Evolutionary conservation across 2,113 vertebrate genomes (phyloP).

Genomic region (Pithys albifrons): DNA sequence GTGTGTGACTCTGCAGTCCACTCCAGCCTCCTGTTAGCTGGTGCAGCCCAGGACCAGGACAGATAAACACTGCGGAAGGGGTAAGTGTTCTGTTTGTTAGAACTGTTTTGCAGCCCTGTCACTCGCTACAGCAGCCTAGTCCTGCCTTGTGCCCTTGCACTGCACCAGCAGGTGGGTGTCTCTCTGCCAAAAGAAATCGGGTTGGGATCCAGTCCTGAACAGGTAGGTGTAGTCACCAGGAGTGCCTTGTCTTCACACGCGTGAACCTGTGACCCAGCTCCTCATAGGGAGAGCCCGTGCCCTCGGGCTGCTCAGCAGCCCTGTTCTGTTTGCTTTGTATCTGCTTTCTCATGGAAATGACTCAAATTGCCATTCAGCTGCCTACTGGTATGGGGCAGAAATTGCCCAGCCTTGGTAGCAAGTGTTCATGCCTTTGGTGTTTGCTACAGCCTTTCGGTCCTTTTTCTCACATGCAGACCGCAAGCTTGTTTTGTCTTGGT

Average conservation of each 20-base stretch:
- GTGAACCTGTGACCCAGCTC: not conserved
- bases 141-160: not conserved
- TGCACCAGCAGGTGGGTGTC: not conserved
- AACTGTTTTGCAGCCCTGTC: not conserved
- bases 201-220: not conserved
- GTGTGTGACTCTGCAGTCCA: not conserved
- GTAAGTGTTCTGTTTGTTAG: not conserved
- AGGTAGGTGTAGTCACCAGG: not conserved
- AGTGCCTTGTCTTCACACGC: rapidly evolving
- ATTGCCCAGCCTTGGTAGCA: rapidly evolving
- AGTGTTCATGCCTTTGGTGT: not conserved
- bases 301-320: not conserved
- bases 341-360: not conserved
- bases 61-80: rapidly evolving
- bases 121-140: not conserved
- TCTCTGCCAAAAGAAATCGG: not conserved
- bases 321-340: rapidly evolving
- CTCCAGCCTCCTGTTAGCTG: not conserved
- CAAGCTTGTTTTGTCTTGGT: not conserved
- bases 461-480: not conserved
- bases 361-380: not conserved
- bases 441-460: not conserved
- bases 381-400: rapidly evolving
- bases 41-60: rapidly evolving
- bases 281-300: rapidly evolving